Base-by-base conservation (phyloP, 2,797 vertebrate species). In the Dallia pectoralis region DNA sequence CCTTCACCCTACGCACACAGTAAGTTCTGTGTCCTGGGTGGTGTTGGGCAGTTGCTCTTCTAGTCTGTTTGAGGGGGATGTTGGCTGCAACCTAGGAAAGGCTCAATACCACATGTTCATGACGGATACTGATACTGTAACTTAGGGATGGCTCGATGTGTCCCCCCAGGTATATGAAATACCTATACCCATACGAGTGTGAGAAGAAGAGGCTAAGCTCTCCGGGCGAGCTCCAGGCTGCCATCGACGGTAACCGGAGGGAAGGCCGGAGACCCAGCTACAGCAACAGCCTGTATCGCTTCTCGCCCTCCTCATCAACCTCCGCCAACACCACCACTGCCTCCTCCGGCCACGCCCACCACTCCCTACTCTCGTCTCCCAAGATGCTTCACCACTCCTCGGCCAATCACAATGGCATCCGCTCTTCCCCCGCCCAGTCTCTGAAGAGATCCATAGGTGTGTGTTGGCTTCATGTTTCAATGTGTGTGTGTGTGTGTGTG, bases 191-290 rank as follows among this genome's bases (percentile, higher is more conserved):
- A 65, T 96, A 95, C 0, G 95, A 96, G 82, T 96, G 95, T 27
- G 95, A 96, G 87, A 96, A 95, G 92, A 96, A 96, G 70, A 93
- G 93, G 1, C 89, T 96, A 79, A 95, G 95, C 79, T 96, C 95
- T 63, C 95, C 95, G 0, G 94, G 94, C 0, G 94, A 96, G 82
- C 91, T 96, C 0, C 95, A 96, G 91, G 94, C 95, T 0, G 95
- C 95, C 16, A 96, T 96, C 0, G 95, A 96, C 0, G 95, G 95
- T 82, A 96, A 96, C 86, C 89, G 95, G 18, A 89, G 95, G 77
- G 95, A 96, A 79, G 95, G 95, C 53, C 89, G 95, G 9, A 90
- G 95, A 70, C 94, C 95, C 73, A 93, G 95, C 84, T 96, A 95
- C 88, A 95, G 93, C 85, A 94, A 93, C 72, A 92, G 94, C 4